A percentile compares a stretch with the other conserved stretches of the same genome.
Evolutionary conservation across 2,113 vertebrate species (phyloP).

Genomic region (Trogon melanurus): DNA sequence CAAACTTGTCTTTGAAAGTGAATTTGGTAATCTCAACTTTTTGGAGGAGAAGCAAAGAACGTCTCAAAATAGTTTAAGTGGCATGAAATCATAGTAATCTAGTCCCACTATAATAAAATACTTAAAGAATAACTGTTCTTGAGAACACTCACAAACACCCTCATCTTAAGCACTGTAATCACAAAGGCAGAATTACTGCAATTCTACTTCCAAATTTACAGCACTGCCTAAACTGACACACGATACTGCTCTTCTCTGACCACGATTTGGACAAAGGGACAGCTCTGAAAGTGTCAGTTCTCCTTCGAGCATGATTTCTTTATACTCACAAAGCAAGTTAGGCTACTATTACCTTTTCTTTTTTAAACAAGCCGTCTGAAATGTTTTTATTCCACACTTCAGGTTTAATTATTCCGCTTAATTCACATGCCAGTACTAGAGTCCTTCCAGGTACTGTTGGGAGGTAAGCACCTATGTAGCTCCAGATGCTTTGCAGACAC

Average conservation of each 20-base stretch:
- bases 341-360: not conserved
- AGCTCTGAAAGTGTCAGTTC: not conserved
- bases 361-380: not conserved
- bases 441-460: not conserved
- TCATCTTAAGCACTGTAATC: conserved; percentile 14
- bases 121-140: conserved; percentile 11
- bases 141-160: not conserved
- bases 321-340: not conserved
- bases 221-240: not conserved
- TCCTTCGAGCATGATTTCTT: not conserved
- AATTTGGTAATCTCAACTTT: not conserved
- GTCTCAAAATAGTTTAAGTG: conserved; percentile 30
- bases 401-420: not conserved
- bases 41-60: not conserved
- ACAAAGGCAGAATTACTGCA: conserved; percentile 14
- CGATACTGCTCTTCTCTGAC: not conserved
- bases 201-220: not conserved
- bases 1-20: not conserved
- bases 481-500: not conserved
- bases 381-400: not conserved
- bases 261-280: not conserved
- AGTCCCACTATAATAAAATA: conserved; percentile 7
- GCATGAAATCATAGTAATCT: conserved; percentile 25
- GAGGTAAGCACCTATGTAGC: not conserved
- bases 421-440: not conserved